phyloP scores from a whole-genome alignment of 2,797 vertebrate species.

The Botia kubotai region DNA sequence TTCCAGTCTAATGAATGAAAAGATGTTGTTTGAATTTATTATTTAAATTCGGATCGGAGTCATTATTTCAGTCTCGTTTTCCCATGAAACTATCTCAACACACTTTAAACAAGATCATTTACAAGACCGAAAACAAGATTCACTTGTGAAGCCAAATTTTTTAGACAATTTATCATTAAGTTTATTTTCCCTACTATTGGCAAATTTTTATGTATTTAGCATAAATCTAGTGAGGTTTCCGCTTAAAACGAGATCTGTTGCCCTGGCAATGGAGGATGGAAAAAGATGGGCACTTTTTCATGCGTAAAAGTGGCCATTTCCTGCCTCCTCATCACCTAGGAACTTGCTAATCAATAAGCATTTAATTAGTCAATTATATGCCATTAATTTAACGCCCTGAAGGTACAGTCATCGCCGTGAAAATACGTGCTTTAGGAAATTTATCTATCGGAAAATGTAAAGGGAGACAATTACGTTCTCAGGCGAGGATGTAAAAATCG shows the following conservation, averaged over 20 bases:
- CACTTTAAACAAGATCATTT: neutral
- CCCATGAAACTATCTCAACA: neutral
- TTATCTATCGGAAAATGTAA: conserved; percentile 80
- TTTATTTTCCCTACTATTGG: neutral
- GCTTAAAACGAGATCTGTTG: conserved; percentile 22
- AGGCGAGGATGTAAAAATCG: conserved; percentile 68
- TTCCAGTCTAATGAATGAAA: neutral
- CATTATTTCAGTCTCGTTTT: neutral
- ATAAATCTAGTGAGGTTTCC: neutral
- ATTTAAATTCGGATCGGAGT: neutral
- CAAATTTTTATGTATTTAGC: neutral
- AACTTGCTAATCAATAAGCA: conserved; percentile 80
- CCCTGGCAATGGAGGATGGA: conserved; percentile 62
- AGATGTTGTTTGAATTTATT: neutral
- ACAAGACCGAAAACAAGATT: neutral
- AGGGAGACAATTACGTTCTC: conserved; percentile 74
- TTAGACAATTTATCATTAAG: neutral
- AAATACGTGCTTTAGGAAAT: conserved; percentile 76
- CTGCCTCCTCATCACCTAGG: conserved; percentile 68
- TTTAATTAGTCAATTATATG: conserved; percentile 83
- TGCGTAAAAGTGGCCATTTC: conserved; percentile 71
- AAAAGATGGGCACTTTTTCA: conserved; percentile 59
- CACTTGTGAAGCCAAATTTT: neutral
- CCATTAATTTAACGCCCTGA: conserved; percentile 77
- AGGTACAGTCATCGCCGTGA: conserved; percentile 74